phyloP scores from a whole-genome alignment of 2,888 invertebrate genomes.

The Stegana nigrithorax region DNA sequence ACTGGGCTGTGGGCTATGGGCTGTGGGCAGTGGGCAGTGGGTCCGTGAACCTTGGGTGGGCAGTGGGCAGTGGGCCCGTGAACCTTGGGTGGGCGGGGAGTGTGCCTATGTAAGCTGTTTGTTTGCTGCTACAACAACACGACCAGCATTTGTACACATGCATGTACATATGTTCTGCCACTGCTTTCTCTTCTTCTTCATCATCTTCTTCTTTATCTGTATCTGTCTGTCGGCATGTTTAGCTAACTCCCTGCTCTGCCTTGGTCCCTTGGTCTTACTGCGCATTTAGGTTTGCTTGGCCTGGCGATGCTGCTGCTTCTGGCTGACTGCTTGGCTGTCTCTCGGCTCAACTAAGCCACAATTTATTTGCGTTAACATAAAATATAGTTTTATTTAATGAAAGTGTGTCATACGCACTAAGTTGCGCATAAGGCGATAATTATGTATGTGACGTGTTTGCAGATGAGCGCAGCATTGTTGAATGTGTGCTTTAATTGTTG shows the following conservation, averaged over 20 bases:
- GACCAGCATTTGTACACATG: neutral
- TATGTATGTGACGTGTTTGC: neutral
- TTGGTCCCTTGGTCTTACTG: no score
- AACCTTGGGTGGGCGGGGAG: neutral
- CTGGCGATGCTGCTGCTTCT: no score
- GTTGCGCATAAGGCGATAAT: constrained; percentile 12
- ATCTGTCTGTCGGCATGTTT: neutral
- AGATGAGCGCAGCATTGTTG: no score
- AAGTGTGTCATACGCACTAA: constrained; percentile 13
- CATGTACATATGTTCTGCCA: neutral
- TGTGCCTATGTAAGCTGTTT: neutral
- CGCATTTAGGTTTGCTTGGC: no score
- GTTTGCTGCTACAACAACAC: neutral
- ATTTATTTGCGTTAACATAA: constrained; percentile 16
- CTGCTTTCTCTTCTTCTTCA: neutral
- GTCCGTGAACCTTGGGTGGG: neutral
- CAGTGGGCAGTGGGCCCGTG: neutral
- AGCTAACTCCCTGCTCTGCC: no score
- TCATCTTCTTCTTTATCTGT: no score
- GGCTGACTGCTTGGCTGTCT: neutral
- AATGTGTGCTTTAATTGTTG: neutral
- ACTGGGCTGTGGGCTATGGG: neutral
- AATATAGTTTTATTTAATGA: constrained; percentile 17
- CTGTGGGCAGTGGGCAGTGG: neutral
- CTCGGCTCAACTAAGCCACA: neutral